Percentiles rank a stretch among this genome's conserved stretches.
phyloP scores from a whole-genome alignment of 2,113 vertebrate species.

The Zosterops japonicus region DNA sequence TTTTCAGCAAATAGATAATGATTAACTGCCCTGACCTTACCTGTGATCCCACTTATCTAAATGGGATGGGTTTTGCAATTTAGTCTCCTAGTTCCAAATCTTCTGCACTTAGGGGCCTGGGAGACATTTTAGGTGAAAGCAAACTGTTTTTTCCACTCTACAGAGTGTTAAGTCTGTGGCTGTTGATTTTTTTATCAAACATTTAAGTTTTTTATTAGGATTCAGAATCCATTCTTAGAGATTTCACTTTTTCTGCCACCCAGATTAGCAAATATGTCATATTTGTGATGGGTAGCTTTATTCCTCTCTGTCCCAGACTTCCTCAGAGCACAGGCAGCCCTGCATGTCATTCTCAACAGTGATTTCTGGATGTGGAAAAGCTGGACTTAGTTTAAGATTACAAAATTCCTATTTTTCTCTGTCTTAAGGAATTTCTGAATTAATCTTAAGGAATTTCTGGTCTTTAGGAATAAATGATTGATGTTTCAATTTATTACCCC shows the following conservation, averaged over 20 bases:
- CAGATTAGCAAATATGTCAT: background rate
- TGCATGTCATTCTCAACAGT: background rate
- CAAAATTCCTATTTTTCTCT: background rate
- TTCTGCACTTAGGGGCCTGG: background rate
- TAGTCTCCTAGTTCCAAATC: background rate
- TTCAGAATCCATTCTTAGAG: background rate
- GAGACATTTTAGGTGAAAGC: background rate
- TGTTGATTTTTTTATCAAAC: background rate
- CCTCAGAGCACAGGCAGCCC: background rate
- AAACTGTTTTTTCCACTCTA: background rate
- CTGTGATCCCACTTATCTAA: background rate
- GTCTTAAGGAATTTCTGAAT: background rate
- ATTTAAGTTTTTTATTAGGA: background rate
- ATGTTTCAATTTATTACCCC: background rate
- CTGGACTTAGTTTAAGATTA: background rate
- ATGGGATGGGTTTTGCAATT: background rate
- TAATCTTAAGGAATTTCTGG: background rate
- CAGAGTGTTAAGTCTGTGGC: background rate
- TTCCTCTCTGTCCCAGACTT: background rate
- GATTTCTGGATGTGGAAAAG: background rate
- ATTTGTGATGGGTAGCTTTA: background rate
- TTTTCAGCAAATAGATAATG: background rate
- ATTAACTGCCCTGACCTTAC: constrained; percentile 9
- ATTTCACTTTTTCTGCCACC: background rate
- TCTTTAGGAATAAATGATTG: background rate